phyloP scores from a whole-genome alignment of 2,797 vertebrate species.

The Anabas testudineus region DNA sequence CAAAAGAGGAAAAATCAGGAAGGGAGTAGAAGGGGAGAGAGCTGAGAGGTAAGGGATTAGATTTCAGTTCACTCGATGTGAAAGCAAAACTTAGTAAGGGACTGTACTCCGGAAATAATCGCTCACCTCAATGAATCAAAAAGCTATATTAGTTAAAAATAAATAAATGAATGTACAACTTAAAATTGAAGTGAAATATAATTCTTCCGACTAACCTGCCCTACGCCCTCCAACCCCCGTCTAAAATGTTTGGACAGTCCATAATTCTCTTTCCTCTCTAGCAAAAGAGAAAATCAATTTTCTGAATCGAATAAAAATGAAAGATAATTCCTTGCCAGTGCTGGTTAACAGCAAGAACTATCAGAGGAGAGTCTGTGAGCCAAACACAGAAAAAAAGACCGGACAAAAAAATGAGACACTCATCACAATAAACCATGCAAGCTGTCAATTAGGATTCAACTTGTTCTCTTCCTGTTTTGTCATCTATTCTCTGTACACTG shows the following conservation, averaged over 20 bases:
- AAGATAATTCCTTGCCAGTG: slow-evolving; percentile 18
- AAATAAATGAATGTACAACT: background rate
- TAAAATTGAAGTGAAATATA: no score
- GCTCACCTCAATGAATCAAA: background rate
- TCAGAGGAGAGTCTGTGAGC: background rate
- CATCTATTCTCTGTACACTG: background rate
- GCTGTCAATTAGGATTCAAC: slow-evolving; percentile 32
- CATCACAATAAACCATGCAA: slow-evolving; percentile 38
- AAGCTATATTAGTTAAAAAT: no score
- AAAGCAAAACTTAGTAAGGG: slow-evolving; percentile 1
- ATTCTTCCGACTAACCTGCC: no score
- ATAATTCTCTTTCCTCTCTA: background rate
- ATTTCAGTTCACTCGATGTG: slow-evolving; percentile 38
- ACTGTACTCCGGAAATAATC: no score
- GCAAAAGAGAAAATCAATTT: slow-evolving; percentile 11
- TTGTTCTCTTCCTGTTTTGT: slow-evolving; percentile 3
- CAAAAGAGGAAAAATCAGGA: background rate
- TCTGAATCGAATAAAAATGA: slow-evolving; percentile 31
- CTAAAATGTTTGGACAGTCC: background rate
- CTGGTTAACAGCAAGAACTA: slow-evolving; percentile 3
- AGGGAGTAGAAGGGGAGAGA: slow-evolving; percentile 1
- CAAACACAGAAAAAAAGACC: slow-evolving; percentile 10
- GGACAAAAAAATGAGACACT: slow-evolving; percentile 14
- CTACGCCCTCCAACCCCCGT: no score
- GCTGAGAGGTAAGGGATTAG: slow-evolving; percentile 12